Base-by-base conservation (phyloP, 1,140 invertebrate genomes). In the Formica selysi region DNA sequence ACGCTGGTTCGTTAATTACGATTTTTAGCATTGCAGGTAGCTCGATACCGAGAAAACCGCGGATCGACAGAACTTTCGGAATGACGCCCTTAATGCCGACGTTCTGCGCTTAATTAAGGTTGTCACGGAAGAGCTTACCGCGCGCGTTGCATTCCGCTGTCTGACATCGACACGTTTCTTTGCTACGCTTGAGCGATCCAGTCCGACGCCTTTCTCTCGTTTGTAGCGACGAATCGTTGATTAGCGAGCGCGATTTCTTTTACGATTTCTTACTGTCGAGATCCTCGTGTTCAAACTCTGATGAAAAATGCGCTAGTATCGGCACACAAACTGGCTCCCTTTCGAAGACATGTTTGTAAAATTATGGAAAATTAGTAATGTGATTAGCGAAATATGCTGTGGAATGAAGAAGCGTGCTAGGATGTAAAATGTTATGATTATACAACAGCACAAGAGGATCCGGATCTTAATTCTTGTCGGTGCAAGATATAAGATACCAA, bases 91-190 rank as follows among this genome's bases (percentile, higher is more conserved):
- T 85, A 80, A 85, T 68, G 51, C n/a, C 26, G 76, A 6, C 41
- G 36, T 86, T 59, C 64, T 38, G 36, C 76, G 61, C 13, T 68
- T 86, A 86, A 86, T 86, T 86, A 86, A 80, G 51, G 64, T 78
- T 86, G 84, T 79, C 76, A 68, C 83, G 83, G 74, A 86, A 80
- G 84, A 86, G 62, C 44, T 80, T 68, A 68, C 76, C 65, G 64
- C 19, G 38, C 62, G 44, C 16, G 16, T 51, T 71, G 76, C 84
- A 80, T 85, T 79, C 74, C 74, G 36, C 59, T 38, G 59, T 67
- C 26, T 29, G 38, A 67, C 76, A 80, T 86, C 84, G 74, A 68
- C 74, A 79, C 51, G 64, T 86, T 86, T 79, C 64, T 86, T 86
- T 80, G 36, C 76, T 48, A 68, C 76, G 44, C 83, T 78, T 38